Evolutionary conservation across 2,113 vertebrate genomes (phyloP), one percentile per base, ranked within the genome.

Genomic region (Anolis sagrei): DNA sequence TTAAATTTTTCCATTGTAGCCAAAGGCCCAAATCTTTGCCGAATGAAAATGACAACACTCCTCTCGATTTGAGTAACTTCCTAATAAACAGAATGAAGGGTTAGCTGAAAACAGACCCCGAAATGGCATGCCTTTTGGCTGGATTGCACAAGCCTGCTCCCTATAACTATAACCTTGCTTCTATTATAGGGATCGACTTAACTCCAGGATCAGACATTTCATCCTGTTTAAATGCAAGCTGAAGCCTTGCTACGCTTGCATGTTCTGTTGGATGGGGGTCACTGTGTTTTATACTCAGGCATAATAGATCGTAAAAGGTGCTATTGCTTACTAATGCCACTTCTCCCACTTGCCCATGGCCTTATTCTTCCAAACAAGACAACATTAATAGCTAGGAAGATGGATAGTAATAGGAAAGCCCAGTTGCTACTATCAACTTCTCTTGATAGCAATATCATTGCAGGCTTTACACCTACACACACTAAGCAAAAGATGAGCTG

Each of bases 351-450:
- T 9, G 36, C 11, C 79, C 0, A 34, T 0, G 0, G n/a, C 66
- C 39, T 81, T 66, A 79, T 73, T 90, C 62, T 92, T 86, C 23
- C 10, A 82, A 83, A 32, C 77, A 21, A 1, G 14, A 39, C 82
- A 54, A 1, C 72, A 75, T 13, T 10, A 69, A 62, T 51, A 84
- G 19, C 14, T 34, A 39, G n/a, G 11, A 74, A 77, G 75, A 83
- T 77, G 73, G 0, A 62, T 69, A 83, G 66, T 75, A 62, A 84
- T 68, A 73, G 74, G 75, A 54, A 76, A 18, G 49, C 51, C n/a
- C n/a, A n/a, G 49, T 51, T 51, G 16, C 27, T 54, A 51, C 29
- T 54, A n/a, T 76, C 29, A 54, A n/a, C 29, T 10, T 76, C 75
- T 76, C 23, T 76, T 76, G 61, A 48, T 44, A 66, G 25, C 36